Evolutionary conservation across 92 coral and sea anemone species (phyloP), one percentile per base, ranked within the genome.

Genomic region (Phenganax subtilis): DNA sequence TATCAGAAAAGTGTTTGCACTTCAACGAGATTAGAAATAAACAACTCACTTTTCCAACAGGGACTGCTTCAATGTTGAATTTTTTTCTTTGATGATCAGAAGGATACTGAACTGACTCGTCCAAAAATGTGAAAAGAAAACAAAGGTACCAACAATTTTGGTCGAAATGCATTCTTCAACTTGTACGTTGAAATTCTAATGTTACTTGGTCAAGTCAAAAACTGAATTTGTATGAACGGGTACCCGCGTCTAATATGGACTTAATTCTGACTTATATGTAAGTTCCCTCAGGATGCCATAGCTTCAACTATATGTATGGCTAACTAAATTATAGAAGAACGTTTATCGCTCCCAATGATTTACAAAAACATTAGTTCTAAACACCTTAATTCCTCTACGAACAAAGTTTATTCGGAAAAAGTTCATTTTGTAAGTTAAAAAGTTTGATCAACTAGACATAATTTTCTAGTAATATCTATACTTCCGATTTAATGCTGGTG

Each of bases 11-110:
- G 47, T 37, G 0, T 37, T 37, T 37, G 47, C 0, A 20, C 25
- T 20, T 20, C 25, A 20, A 20, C 25, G 0, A 20, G 25, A 20
- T 0, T 20, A 64, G 3, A 28, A n/a, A 44, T 20, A 52, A 77
- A 60, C 16, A 79, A 31, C 83, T 79, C 54, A 79, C 83, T 30
- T 79, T 79, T 62, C 53, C 55, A 29, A 51, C 69, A 44, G 83
- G 83, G 27, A 31, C 83, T 10, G 83, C 73, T 62, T 62, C 83
- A 16, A 79, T 65, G 53, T 65, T 63, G 27, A 79, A 79, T 30
- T 73, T 14, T 52, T 79, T 79, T 7, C 51, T 58, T 68, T 68
- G 73, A 0, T 12, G 47, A 12, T 20, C 54, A 6, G 52, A 53
- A 30, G 73, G 73, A 68, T 30, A 68, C 16, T 30, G 73, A 27